Base-by-base conservation (phyloP, 2,888 invertebrate genomes). In the Aphodius sticticus region DNA sequence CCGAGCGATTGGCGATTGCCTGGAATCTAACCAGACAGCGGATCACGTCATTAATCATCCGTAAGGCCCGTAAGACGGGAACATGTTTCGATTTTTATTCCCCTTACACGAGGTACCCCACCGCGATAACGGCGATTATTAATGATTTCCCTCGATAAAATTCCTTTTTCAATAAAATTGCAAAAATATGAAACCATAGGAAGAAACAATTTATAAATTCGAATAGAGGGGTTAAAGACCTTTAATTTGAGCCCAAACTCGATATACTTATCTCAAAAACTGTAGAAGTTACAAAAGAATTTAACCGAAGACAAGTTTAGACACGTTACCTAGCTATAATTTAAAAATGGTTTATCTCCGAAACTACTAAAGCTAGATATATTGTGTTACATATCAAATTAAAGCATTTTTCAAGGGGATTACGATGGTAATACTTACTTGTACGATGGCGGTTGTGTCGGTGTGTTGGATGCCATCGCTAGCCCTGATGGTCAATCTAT, bases 401-500 rank as follows among this genome's bases (percentile, higher is more conserved):
- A 9, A 53, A 53, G 53, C 53, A 53, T 53, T 9, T 53, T 53
- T 9, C 4, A 53, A 7, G 53, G 7, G 4, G 53, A 53, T 3
- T 53, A 70, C 6, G 26, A 70, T 15, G 76, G 53, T 69, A 70
- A 53, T 72, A 76, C 92, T 90, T 90, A 97, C 97, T 93, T 94
- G 93, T 86, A 98, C 92, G 82, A 93, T 92, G 79, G 97, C 91
- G 84, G 92, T 91, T 82, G 95, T 93, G 88, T 96, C 95, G 36
- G 96, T 95, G 87, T 93, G 93, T 89, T 97, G 97, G 82, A 96
- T 92, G 77, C 97, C 97, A 91, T 98, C 98, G 87, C 94, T 95
- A 81, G 97, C 98, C 86, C 96, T 93, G 78, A 98, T 93, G 80
- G 92, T 91, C 82, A 98, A 90, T 86, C 93, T 92, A 90, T 97